Base-by-base conservation (phyloP, 2,113 vertebrate genomes). In the Propithecus coquereli region DNA sequence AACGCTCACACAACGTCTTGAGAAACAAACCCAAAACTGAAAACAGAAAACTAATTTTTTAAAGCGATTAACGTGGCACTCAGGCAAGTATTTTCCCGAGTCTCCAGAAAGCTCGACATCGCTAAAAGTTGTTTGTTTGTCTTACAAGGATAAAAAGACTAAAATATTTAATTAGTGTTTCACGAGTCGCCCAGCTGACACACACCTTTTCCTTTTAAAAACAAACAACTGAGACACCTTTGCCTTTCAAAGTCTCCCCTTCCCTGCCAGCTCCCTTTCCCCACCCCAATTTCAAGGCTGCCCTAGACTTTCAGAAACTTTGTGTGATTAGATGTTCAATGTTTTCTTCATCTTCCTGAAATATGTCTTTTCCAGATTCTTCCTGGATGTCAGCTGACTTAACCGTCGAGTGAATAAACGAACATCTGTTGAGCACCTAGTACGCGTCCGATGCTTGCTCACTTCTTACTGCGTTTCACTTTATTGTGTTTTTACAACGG, bases 81-180 rank as follows among this genome's bases (percentile, higher is more conserved):
- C 43, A 50, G 61, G 87, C 47, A 96, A 83, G 94, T 92, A 77
- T 96, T 96, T 97, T 90, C 65, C 68, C 90, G 90, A 74, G 66
- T 92, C 87, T 97, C 63, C 85, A 76, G 84, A 96, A 97, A 95
- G 82, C 90, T 94, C 8, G 2, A 32, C 65, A 76, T 92, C 94
- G 81, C 90, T 94, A 70, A 94, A 95, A 97, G 66, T 80, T 32
- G 57, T 95, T n/a, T 96, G 91, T 92, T 94, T 97, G 82, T 93
- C 96, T 97, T 85, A 73, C 11, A 2, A n/a, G 79, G 54, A 95
- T 96, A 65, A 93, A 84, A 95, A 94, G 57, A 97, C 91, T 89
- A 73, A 91, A 90, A 93, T 79, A 61, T 32, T 79, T 90, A 97
- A 97, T 96, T 95, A 97, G 94, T 94, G 83, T 83, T 97, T 94